These are phyloP conservation scores for Calypte anna DNA, from an alignment of 2,113 vertebrate species.

Conservation along the genomic window DNA sequence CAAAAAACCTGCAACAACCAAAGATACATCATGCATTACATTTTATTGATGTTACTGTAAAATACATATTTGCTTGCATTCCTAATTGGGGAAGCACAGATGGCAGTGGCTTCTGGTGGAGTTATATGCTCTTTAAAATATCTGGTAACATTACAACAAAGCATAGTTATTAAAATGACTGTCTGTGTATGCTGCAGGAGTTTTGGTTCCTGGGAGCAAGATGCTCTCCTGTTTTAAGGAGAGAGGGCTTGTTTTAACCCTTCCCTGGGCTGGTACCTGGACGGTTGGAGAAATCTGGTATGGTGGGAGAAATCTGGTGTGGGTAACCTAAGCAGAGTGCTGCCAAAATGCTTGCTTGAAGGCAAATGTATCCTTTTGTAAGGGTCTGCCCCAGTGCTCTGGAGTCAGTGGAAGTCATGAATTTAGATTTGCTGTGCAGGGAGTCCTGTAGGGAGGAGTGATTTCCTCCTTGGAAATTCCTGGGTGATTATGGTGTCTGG, in stretches of 20 bases:
- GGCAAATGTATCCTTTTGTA: neutral
- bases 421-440: neutral
- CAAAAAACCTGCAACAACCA: neutral
- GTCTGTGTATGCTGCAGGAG: neutral
- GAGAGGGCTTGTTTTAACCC: neutral
- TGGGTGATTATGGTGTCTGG: neutral
- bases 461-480: neutral
- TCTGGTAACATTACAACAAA: constrained; percentile 57
- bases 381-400: neutral
- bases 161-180: constrained; percentile 56
- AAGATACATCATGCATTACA: constrained; percentile 26
- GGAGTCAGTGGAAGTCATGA: neutral
- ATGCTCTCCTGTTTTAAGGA: neutral
- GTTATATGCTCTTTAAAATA: constrained; percentile 59
- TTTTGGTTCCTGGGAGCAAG: neutral
- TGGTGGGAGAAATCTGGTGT: rapidly evolving
- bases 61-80: constrained; percentile 76
- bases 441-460: neutral
- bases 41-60: constrained; percentile 75
- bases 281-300: rapidly evolving
- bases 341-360: rapidly evolving
- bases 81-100: constrained; percentile 77
- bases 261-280: neutral
- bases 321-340: rapidly evolving
- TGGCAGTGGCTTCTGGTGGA: constrained; percentile 68